Evolutionary conservation across 2,797 vertebrate species (phyloP), one percentile per base, ranked within the genome.

Genomic region (Chelidonichthys spinosus): DNA sequence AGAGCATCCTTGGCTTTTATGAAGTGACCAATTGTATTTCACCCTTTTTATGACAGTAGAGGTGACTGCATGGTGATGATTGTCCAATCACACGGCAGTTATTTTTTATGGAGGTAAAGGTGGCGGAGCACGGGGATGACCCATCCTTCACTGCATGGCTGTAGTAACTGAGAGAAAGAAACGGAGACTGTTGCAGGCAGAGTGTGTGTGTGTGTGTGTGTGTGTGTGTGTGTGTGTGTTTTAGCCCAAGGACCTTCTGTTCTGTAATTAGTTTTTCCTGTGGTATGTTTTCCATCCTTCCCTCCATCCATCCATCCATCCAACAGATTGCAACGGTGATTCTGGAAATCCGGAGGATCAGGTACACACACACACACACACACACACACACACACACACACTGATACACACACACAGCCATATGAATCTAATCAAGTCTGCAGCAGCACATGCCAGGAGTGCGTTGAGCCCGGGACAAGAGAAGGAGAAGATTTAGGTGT

Each of bases 181-280:
- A 64, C n/a, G 0, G 56, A 42, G n/a, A 60, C 36, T 8, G 66
- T 44, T 40, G 18, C 14, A 44, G 60, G 36, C 25, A 25, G 63
- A 72, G 60, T 68, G 49, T 66, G 36, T 35, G 69, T 63, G 61
- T 63, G 60, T 63, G 63, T 58, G 70, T 61, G 53, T 44, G 44
- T 62, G 73, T 60, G 37, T 68, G 39, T 54, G 66, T 58, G 69
- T 46, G 65, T 74, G 56, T 73, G 54, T 69, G 1, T 71, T 42
- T 79, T 59, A 72, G 81, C 80, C 85, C 88, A 86, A 86, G 80
- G 86, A 90, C 88, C 88, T 86, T 87, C 83, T 89, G 85, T 90
- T 88, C 87, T 77, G 82, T 92, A 91, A 92, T 92, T 93, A 90
- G 86, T 93, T 94, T 94, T 92, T 90, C 81, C 78, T 81, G 84